Conservation (phyloP, 2,888 invertebrate genomes). For the Spialia ferax region DNA sequence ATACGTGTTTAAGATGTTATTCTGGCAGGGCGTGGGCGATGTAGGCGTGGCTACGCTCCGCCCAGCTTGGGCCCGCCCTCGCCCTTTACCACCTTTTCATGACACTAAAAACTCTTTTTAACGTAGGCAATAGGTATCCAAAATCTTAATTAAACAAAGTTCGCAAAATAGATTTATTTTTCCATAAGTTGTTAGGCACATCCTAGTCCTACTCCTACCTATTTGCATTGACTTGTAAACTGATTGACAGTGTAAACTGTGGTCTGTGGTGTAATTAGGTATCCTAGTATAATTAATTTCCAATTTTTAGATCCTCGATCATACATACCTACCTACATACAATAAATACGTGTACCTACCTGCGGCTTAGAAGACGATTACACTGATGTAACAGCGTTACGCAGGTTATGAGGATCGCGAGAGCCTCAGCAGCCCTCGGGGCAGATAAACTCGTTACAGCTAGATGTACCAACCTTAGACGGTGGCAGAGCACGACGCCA, state of each 20-base stretch:
- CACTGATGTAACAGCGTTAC: conserved; percentile 18
- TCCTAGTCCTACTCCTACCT: too few species aligned
- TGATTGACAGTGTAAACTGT: too few species aligned
- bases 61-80: conserved; percentile 79
- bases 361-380: not conserved
- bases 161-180: too few species aligned
- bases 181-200: too few species aligned
- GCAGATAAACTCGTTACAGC: conserved; percentile 85
- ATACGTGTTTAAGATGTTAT: conserved; percentile 66
- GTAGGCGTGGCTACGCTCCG: conserved; percentile 81
- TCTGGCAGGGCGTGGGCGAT: conserved; percentile 76
- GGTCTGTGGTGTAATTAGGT: too few species aligned
- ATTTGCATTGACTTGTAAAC: too few species aligned
- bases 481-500: conserved; percentile 63
- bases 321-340: too few species aligned
- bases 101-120: conserved; percentile 68
- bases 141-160: conserved; percentile 43
- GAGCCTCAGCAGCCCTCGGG: conserved; percentile 75
- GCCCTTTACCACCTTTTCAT: conserved; percentile 81
- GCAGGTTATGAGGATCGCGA: conserved; percentile 15
- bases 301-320: too few species aligned
- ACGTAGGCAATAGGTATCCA: conserved; percentile 54
- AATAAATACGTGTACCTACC: too few species aligned
- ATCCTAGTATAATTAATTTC: too few species aligned
- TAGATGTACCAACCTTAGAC: conserved; percentile 69